These are phyloP conservation scores for Drosophila sp. DNA, from an alignment of 1,140 invertebrate species.

Conservation along the genomic window DNA sequence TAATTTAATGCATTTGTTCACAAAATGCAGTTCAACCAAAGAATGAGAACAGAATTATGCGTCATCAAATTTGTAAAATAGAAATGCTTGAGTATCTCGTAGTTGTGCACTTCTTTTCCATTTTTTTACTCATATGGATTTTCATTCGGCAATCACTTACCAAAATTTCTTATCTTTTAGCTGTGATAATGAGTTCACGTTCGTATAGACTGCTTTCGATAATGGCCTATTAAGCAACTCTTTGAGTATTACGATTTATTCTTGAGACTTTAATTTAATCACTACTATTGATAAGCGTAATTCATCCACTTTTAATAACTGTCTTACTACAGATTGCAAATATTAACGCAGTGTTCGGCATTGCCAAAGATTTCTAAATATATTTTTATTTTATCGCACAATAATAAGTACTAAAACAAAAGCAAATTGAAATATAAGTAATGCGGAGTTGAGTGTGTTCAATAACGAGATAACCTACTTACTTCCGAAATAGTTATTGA, in stretches of 20 bases:
- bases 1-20: neutral
- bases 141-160: slow-evolving; percentile 26
- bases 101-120: neutral
- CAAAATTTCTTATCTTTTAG: slow-evolving; percentile 37
- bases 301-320: neutral
- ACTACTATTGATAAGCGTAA: slow-evolving; percentile 31
- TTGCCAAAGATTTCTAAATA: slow-evolving; percentile 1
- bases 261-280: slow-evolving; percentile 28
- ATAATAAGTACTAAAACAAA: neutral
- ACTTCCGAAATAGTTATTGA: too few relatives aligned
- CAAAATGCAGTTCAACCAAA: too few relatives aligned
- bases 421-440: neutral
- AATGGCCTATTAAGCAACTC: slow-evolving; percentile 41
- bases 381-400: slow-evolving; percentile 37
- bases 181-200: slow-evolving; percentile 48
- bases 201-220: slow-evolving; percentile 63
- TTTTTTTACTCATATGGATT: neutral
- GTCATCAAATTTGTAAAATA: too few relatives aligned
- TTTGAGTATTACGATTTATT: slow-evolving; percentile 48
- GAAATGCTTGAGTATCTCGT: slow-evolving; percentile 8
- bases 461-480: neutral
- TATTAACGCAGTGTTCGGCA: slow-evolving; percentile 10
- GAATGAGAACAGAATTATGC: too few relatives aligned
- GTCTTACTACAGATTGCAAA: slow-evolving; percentile 3
- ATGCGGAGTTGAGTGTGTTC: neutral